Percentiles rank a stretch among this genome's conserved stretches.
phyloP scores from a whole-genome alignment of 2,113 vertebrate genomes.

The Noctilio leporinus region DNA sequence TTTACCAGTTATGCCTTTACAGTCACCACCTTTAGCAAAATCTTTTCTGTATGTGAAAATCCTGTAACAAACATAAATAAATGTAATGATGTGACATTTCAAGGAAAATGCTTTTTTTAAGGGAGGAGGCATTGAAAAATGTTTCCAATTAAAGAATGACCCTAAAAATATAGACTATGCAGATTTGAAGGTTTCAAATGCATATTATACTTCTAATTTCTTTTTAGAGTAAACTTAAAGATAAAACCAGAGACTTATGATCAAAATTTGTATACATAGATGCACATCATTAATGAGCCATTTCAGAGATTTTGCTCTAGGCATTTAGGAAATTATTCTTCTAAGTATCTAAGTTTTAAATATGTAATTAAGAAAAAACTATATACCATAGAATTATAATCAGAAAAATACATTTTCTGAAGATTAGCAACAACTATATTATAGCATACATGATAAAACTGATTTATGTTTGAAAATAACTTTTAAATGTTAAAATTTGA shows the following conservation, averaged over 20 bases:
- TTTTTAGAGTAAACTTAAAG: not conserved
- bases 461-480: not conserved
- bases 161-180: not conserved
- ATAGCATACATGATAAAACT: slow-evolving; percentile 6
- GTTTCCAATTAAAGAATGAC: not conserved
- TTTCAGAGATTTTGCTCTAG: not conserved
- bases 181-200: not conserved
- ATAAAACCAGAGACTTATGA: not conserved
- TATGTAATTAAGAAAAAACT: slow-evolving; percentile 33
- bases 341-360: not conserved
- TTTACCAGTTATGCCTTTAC: too few species aligned
- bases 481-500: slow-evolving; percentile 46
- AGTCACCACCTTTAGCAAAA: not conserved
- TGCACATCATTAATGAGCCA: slow-evolving; percentile 8
- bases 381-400: not conserved
- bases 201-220: not conserved
- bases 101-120: not conserved
- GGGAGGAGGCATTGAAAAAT: not conserved
- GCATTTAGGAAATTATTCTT: slow-evolving; percentile 29
- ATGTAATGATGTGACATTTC: not conserved
- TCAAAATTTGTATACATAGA: not conserved
- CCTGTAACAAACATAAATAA: not conserved
- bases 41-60: not conserved
- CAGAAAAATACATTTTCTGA: not conserved
- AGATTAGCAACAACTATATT: not conserved